Evolutionary conservation across 2,797 vertebrate species (phyloP).

Genomic region (Gallinago solitaria): DNA sequence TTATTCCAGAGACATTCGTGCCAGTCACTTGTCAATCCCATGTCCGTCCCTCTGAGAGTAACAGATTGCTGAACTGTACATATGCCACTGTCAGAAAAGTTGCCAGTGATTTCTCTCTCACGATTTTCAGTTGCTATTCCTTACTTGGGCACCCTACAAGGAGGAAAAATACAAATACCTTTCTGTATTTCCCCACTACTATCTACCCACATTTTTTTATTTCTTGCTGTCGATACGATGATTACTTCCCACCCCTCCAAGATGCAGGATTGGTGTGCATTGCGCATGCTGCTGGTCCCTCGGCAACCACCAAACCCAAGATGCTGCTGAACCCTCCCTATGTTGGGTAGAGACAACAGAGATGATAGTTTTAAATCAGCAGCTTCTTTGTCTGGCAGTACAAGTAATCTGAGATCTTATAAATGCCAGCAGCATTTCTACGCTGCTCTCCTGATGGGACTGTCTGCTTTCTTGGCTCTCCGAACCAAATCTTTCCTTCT

Average conservation of each 20-base stretch:
- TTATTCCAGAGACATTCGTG: not conserved
- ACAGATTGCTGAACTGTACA: not conserved
- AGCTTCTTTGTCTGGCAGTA: not conserved
- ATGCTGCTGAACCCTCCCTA: not conserved
- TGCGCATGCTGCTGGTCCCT: not conserved
- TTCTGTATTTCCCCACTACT: not conserved
- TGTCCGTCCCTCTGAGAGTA: not conserved
- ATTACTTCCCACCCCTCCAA: not conserved
- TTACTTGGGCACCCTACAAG: not conserved
- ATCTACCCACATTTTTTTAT: not conserved
- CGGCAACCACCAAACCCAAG: not conserved
- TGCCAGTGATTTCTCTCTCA: not conserved
- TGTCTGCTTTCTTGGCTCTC: not conserved
- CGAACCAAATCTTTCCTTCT: not conserved
- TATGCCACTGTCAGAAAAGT: not conserved
- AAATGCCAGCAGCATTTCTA: not conserved
- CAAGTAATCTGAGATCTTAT: not conserved
- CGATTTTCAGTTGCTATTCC: not conserved
- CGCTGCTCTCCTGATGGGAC: not conserved
- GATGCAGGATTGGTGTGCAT: not conserved
- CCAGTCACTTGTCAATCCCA: not conserved
- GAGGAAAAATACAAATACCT: not conserved
- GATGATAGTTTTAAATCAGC: not conserved
- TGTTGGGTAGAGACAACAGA: not conserved
- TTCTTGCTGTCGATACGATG: not conserved